These are phyloP conservation scores for Apamea monoglypha DNA, from an alignment of 2,888 invertebrate species.

Conservation along the genomic window DNA sequence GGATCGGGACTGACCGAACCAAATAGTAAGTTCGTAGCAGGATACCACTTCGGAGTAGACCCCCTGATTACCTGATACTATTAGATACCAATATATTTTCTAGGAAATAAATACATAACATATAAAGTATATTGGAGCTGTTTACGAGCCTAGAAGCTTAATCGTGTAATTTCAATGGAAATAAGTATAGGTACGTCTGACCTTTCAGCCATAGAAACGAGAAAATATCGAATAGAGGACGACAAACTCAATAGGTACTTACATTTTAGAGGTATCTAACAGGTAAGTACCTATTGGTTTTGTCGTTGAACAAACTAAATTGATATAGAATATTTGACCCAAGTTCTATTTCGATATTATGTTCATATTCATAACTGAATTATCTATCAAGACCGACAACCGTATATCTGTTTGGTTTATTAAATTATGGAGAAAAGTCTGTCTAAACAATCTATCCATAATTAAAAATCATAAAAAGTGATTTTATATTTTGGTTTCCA, in stretches of 20 bases:
- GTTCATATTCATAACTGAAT: neutral
- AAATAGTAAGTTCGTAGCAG: no score
- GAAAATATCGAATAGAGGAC: slow-evolving; percentile 4
- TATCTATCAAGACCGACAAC: neutral
- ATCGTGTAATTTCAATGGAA: slow-evolving; percentile 24
- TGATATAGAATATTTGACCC: neutral
- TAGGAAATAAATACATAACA: slow-evolving; percentile 12
- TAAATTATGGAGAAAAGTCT: neutral
- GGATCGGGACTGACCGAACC: no score
- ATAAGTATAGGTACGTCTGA: slow-evolving; percentile 21
- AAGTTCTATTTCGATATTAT: neutral
- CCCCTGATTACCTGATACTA: neutral
- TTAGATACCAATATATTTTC: neutral
- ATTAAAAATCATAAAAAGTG: neutral
- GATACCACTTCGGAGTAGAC: no score
- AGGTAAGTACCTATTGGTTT: neutral
- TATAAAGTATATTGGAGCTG: slow-evolving; percentile 3
- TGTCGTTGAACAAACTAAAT: neutral
- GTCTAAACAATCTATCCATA: neutral
- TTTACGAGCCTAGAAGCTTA: slow-evolving; percentile 10
- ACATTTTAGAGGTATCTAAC: neutral
- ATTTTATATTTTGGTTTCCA: neutral
- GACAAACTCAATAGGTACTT: neutral
- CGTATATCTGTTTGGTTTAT: neutral
- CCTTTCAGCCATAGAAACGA: slow-evolving; percentile 16